Percentiles rank a stretch among this genome's conserved stretches.
Evolutionary conservation across 2,888 invertebrate genomes (phyloP).

Genomic region (Heterodera filipjevi): DNA sequence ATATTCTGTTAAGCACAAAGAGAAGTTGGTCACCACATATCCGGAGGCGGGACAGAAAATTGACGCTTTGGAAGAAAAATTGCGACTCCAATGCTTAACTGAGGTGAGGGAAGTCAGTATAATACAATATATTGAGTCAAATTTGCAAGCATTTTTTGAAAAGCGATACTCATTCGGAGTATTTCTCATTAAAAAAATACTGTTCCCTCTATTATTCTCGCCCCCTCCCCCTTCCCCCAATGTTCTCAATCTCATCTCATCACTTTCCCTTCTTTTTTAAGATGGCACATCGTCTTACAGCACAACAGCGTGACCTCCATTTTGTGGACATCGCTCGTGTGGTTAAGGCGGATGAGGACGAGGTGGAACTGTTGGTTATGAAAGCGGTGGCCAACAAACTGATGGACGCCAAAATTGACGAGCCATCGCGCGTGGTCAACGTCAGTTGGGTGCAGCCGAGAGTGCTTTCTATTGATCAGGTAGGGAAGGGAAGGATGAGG

Average conservation of each 20-base stretch:
- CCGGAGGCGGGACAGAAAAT: slow-evolving; percentile 56
- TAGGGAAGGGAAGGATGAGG: slow-evolving; percentile 57
- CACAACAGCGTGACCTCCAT: slow-evolving; percentile 81
- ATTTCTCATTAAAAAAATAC: too few species aligned
- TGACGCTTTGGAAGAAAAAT: slow-evolving; percentile 75
- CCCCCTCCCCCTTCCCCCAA: too few species aligned
- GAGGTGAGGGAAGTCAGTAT: slow-evolving; percentile 70
- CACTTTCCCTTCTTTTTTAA: slow-evolving; percentile 67
- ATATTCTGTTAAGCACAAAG: slow-evolving; percentile 13
- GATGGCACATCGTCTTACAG: slow-evolving; percentile 93
- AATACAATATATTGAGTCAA: too few species aligned
- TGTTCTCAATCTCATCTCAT: too few species aligned
- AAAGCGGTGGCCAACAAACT: slow-evolving; percentile 91
- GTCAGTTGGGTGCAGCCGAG: slow-evolving; percentile 86
- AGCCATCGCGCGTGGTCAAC: slow-evolving; percentile 71
- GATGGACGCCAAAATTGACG: slow-evolving; percentile 75
- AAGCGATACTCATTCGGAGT: too few species aligned
- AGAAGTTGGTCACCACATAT: slow-evolving; percentile 60
- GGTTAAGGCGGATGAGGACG: slow-evolving; percentile 77
- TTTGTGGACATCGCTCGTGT: slow-evolving; percentile 87
- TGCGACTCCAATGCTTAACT: slow-evolving; percentile 92
- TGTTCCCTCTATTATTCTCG: too few species aligned
- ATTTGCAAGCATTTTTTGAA: too few species aligned
- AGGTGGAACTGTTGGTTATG: slow-evolving; percentile 88
- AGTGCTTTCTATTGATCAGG: slow-evolving; percentile 75